Evolutionary conservation across 2,888 invertebrate species (phyloP).

Genomic region (Anodontia alba): DNA sequence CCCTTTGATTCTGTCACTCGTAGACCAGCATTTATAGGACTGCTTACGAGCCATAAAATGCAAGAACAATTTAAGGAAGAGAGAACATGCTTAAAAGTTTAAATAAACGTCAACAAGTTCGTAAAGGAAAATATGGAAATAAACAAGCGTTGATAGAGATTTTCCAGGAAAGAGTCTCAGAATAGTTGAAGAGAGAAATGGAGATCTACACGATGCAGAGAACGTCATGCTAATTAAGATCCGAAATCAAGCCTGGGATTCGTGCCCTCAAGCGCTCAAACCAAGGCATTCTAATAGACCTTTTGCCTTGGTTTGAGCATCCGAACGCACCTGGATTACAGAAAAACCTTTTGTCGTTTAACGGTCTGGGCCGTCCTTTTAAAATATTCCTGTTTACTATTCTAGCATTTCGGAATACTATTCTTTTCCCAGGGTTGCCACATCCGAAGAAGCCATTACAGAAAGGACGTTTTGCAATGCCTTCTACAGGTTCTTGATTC

Average conservation of each 20-base stretch:
- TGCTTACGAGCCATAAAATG: no score
- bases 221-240: background rate
- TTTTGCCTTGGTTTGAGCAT: conserved; percentile 48
- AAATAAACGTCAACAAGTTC: no score
- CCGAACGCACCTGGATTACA: conserved; percentile 55
- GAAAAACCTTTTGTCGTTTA: conserved; percentile 41
- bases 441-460: conserved; percentile 77
- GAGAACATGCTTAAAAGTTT: no score
- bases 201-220: background rate
- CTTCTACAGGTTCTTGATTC: conserved; percentile 12
- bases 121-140: no score
- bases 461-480: conserved; percentile 69
- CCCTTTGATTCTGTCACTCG: no score
- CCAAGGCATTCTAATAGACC: conserved; percentile 11
- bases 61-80: no score
- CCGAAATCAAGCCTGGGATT: conserved; percentile 11
- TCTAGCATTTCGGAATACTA: conserved; percentile 50
- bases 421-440: conserved; percentile 62
- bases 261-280: background rate
- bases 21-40: no score
- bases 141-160: no score
- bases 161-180: background rate
- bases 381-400: conserved; percentile 19
- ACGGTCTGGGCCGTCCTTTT: background rate
- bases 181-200: background rate